Evolutionary conservation across 2,113 vertebrate genomes (phyloP), one percentile per base, ranked within the genome.

Genomic region (Forbesichthys papilliferus): DNA sequence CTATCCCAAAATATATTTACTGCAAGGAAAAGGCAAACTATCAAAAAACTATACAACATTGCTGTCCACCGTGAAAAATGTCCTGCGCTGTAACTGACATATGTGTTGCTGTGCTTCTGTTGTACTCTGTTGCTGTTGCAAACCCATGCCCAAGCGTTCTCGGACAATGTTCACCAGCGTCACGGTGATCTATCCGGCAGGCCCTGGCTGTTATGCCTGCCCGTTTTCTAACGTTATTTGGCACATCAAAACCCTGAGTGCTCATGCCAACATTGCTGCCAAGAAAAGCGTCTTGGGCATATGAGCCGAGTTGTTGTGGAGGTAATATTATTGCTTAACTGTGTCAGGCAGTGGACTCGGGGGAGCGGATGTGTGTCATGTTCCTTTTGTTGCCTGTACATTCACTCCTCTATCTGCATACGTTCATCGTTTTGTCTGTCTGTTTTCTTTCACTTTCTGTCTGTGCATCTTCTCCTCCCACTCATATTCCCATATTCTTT

Each of bases 151-250:
- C 79, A 84, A 87, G 81, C 59, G 73, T 67, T 79, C 80, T 81
- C 79, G 46, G 75, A 75, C 78, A 53, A 77, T 83, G 77, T 75
- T 73, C 74, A 80, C 73, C 52, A 9, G 74, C 82, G 70, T 80
- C 78, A 71, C 70, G 80, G 80, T 81, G 85, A 87, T 84, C 82
- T 77, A 69, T 18, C 76, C 80, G 82, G 79, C 84, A 55, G 80
- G 81, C 77, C 81, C 76, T 87, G 85, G 84, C 84, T 87, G 84
- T 83, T 80, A 84, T 79, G 75, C 82, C 82, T 87, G 80, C 83
- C 87, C 84, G 85, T 73, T 75, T 80, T 80, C 87, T 89, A 85
- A 90, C 84, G 82, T 84, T 83, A 83, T 79, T 85, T 89, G 90
- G 85, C 87, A 88, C 79, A 87, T 88, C 84, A 87, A 88, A 87